These are phyloP conservation scores for Chionoecetes opilio DNA, from an alignment of 1,140 invertebrate genomes.

Conservation along the genomic window DNA sequence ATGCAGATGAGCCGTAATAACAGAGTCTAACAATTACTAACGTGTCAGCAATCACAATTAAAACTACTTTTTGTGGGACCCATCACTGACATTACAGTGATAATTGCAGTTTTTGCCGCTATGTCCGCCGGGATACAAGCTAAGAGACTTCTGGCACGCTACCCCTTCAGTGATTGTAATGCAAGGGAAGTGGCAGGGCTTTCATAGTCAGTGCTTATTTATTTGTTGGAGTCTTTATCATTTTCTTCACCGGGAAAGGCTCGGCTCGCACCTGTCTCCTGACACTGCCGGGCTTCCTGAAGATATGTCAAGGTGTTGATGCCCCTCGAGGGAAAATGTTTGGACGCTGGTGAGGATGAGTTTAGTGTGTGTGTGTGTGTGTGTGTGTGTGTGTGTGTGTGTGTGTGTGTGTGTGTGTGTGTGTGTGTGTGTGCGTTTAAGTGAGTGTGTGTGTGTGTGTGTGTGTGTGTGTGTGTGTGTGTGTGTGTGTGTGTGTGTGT, in stretches of 20 bases:
- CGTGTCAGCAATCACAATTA: slow-evolving; percentile 24
- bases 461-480: too few species aligned
- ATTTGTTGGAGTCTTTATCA: background rate
- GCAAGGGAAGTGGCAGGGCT: background rate
- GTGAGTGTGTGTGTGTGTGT: too few species aligned
- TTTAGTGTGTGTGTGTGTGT: too few species aligned
- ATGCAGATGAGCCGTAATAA: slow-evolving; percentile 4
- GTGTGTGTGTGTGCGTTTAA: too few species aligned
- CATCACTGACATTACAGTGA: slow-evolving; percentile 30
- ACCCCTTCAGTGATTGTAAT: background rate
- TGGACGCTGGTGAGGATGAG: too few species aligned
- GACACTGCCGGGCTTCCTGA: background rate
- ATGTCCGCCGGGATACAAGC: background rate
- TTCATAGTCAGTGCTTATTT: background rate
- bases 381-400: too few species aligned
- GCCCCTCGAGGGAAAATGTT: too few species aligned
- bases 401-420: too few species aligned
- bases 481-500: too few species aligned
- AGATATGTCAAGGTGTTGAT: too few species aligned
- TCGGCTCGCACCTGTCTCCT: background rate
- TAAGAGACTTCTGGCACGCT: background rate
- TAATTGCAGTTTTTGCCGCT: slow-evolving; percentile 39
- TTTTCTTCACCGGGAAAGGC: background rate
- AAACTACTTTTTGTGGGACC: slow-evolving; percentile 33
- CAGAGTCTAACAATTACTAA: background rate